These are phyloP conservation scores for Pseudomyrmex pallidus DNA, from an alignment of 1,140 invertebrate genomes.

Conservation along the genomic window DNA sequence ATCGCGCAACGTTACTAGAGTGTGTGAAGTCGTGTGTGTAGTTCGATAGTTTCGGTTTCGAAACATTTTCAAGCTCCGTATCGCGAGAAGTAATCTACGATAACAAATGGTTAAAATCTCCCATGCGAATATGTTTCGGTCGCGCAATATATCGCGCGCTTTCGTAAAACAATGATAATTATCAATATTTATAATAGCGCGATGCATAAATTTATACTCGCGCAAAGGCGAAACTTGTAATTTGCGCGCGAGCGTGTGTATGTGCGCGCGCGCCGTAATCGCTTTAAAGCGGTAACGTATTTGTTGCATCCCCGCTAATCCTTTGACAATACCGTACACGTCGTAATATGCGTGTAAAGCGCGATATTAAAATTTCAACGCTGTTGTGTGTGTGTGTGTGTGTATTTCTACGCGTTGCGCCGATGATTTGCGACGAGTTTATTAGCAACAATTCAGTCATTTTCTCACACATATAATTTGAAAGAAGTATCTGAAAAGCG, in stretches of 20 bases:
- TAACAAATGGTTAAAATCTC: background rate
- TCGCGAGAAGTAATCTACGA: background rate
- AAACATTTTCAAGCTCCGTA: background rate
- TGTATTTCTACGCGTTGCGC: background rate
- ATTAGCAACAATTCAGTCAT: slow-evolving; percentile 21
- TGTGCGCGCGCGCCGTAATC: slow-evolving; percentile 34
- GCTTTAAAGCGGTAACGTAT: slow-evolving; percentile 49
- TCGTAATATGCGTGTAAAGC: slow-evolving; percentile 8
- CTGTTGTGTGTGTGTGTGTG: slow-evolving; percentile 1
- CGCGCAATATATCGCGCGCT: background rate
- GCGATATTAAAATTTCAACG: slow-evolving; percentile 48
- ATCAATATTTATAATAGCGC: slow-evolving; percentile 15
- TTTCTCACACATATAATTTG: background rate
- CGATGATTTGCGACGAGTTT: slow-evolving; percentile 10
- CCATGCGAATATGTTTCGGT: slow-evolving; percentile 24
- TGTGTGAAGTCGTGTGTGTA: background rate
- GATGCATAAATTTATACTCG: slow-evolving; percentile 34
- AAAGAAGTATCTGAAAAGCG: background rate
- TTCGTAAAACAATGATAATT: slow-evolving; percentile 44
- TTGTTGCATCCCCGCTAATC: slow-evolving; percentile 25
- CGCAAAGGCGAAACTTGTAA: slow-evolving; percentile 22
- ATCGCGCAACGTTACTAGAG: background rate
- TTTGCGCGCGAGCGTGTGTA: slow-evolving; percentile 13
- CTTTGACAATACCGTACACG: slow-evolving; percentile 29
- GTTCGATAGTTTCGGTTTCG: background rate